Base-by-base conservation (phyloP, 1,140 invertebrate species). In the Lepidurus apus region DNA sequence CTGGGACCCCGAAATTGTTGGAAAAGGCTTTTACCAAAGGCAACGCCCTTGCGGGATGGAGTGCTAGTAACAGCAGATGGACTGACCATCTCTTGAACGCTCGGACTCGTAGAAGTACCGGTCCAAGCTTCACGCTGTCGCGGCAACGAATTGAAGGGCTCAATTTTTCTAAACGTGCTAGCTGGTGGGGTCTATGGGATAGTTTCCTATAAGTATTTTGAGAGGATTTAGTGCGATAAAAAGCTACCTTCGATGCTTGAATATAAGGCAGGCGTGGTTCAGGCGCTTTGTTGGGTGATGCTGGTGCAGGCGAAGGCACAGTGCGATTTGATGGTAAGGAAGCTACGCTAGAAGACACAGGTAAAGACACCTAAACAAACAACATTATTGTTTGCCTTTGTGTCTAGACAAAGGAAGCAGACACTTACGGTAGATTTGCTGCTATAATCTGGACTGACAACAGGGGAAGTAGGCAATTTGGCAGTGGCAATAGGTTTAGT, bases 1-100 rank as follows among this genome's bases (percentile, higher is more conserved):
- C 86, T 75, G 84, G 82, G 80, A 80, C 80, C 79, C 47, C 84
- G 84, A 81, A 87, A 83, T 79, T 89, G 88, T 87, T 91, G 85
- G 82, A 89, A 87, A 84, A 89, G 86, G 84, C 88, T 87, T 90
- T 91, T 91, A 90, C 91, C 91, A 85, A 93, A 91, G 78, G 86
- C 88, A 77, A 91, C 90, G 53, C 45, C 43, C 44, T 65, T 43
- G 45, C 53, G 21, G 45, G 76, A 65, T 9, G 79, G 77, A 44
- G n/a, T 75, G 75, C 11, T 78, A 42, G 13, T 43, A 34, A 17
- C 34, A 10, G 77, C 34, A 8, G 47, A 26, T 47, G 43, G 76
- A 53, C 80, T 53, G 81, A 21, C 74, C 80, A 81, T 80, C 80
- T 77, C 42, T 77, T 79, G 42, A 82, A 45, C 26, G 83, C 79